Evolutionary conservation across 64 coral and sea anemone species (phyloP).

Genomic region (Montipora cactus): DNA sequence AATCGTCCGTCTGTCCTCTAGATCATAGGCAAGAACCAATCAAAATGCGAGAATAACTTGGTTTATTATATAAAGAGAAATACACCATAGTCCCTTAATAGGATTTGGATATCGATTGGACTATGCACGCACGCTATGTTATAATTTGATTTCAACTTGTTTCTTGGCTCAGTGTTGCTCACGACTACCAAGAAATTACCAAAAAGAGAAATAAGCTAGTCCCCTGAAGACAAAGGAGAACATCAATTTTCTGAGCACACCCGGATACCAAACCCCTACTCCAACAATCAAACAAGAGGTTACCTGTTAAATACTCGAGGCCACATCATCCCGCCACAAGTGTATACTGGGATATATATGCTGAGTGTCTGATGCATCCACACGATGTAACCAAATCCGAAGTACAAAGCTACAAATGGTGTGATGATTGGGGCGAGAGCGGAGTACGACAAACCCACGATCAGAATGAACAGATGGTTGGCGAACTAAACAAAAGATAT

Average conservation of each 20-base stretch:
- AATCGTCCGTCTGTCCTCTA: too few species aligned
- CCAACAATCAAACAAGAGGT: neutral
- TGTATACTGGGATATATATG: constrained; percentile 62
- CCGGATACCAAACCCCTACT: neutral
- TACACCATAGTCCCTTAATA: too few species aligned
- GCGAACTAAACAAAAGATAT: constrained; percentile 37
- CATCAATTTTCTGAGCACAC: neutral
- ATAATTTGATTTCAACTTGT: too few species aligned
- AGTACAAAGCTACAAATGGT: constrained; percentile 76
- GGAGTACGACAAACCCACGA: constrained; percentile 76
- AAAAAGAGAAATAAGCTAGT: too few species aligned
- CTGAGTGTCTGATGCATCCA: constrained; percentile 74
- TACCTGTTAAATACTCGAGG: constrained; percentile 83
- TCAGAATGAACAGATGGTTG: constrained; percentile 78
- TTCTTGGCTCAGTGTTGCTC: too few species aligned
- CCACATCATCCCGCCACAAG: constrained; percentile 77
- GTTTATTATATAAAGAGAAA: too few species aligned
- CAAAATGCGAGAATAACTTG: too few species aligned
- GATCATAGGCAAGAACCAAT: too few species aligned
- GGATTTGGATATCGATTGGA: too few species aligned
- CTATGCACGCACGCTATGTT: too few species aligned
- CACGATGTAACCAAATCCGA: constrained; percentile 83
- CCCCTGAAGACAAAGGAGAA: too few species aligned
- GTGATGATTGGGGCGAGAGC: constrained; percentile 71
- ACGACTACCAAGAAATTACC: too few species aligned